Percentiles rank a stretch among this genome's conserved stretches.
Conservation (phyloP, 2,888 invertebrate species). For the Limenitis camilla region DNA sequence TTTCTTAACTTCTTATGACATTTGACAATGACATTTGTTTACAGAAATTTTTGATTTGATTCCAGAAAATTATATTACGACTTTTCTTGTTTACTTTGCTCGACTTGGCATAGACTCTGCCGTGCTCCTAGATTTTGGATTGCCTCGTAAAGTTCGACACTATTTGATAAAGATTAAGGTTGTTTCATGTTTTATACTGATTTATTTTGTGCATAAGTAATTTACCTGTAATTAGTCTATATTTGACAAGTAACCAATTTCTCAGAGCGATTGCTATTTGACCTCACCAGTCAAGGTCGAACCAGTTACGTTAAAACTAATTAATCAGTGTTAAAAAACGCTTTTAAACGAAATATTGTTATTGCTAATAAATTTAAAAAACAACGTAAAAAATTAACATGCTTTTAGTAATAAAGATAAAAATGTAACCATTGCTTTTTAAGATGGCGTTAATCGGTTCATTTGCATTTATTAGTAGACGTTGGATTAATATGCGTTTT, state of each 20-base stretch:
- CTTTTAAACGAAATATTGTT: neutral
- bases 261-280: conserved; percentile 1
- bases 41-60: too few relatives aligned
- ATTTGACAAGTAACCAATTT: neutral
- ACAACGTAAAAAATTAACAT: conserved; percentile 9
- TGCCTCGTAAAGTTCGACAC: too few relatives aligned
- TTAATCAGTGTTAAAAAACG: neutral
- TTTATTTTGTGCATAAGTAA: too few relatives aligned
- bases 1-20: too few relatives aligned
- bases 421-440: conserved; percentile 13
- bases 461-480: conserved; percentile 21
- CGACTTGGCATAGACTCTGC: too few relatives aligned
- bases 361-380: conserved; percentile 1
- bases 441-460: conserved; percentile 16
- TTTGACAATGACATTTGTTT: too few relatives aligned
- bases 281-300: conserved; percentile 5
- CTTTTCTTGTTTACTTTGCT: too few relatives aligned
- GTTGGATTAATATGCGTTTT: conserved; percentile 5
- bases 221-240: neutral
- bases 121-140: too few relatives aligned
- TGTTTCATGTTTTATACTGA: too few relatives aligned
- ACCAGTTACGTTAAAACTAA: neutral
- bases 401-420: conserved; percentile 23
- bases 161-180: too few relatives aligned
- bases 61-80: too few relatives aligned